These are phyloP conservation scores for Rhinichthys klamathensis DNA, from an alignment of 2,113 vertebrate genomes.

Conservation along the genomic window DNA sequence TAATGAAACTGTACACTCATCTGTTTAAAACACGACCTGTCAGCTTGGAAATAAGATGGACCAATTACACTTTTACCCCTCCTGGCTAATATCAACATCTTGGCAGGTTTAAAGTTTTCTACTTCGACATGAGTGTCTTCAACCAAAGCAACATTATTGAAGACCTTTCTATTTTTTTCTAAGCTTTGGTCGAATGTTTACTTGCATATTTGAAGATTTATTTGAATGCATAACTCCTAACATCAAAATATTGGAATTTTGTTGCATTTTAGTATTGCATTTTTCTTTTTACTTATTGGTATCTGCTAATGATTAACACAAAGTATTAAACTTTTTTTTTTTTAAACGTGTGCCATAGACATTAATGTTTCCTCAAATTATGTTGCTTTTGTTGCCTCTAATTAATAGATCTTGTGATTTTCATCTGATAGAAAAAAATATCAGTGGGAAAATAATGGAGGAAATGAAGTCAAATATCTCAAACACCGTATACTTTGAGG, in stretches of 20 bases:
- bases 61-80: constrained; percentile 67
- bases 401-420: too few species aligned
- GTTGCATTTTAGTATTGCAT: neutral
- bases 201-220: constrained; percentile 4
- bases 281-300: neutral
- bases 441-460: too few species aligned
- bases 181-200: neutral
- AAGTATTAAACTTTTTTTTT: too few species aligned
- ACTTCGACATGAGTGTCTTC: constrained; percentile 66
- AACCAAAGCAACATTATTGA: constrained; percentile 65
- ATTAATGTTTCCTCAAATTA: too few species aligned
- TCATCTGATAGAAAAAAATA: too few species aligned
- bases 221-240: neutral
- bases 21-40: constrained; percentile 80
- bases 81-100: constrained; percentile 71
- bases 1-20: constrained; percentile 86
- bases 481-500: neutral
- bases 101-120: constrained; percentile 74
- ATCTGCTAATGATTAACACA: too few species aligned
- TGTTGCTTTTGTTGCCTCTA: too few species aligned
- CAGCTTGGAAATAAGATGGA: constrained; percentile 81
- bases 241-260: too few species aligned
- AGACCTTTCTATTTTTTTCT: constrained; percentile 45
- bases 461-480: too few species aligned
- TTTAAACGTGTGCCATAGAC: too few species aligned